Evolutionary conservation across 2,113 vertebrate species (phyloP), one percentile per base, ranked within the genome.

Genomic region (Stomatorhinus ivindoensis): DNA sequence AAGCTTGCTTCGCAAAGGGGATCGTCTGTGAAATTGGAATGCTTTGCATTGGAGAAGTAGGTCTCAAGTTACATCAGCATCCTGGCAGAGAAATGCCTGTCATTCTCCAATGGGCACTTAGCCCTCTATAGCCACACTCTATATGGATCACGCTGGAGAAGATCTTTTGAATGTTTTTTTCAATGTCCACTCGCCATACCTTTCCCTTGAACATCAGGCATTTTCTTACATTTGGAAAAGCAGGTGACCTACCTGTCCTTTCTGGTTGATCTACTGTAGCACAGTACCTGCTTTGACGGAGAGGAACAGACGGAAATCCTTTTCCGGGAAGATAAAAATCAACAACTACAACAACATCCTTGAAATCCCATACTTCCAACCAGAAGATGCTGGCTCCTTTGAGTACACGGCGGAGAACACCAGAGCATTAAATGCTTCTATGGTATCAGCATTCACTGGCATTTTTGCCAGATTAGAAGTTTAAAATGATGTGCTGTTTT

Each of bases 1-100:
- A 98, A 95, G 97, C 97, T 89, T 95, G 90, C 84, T 97, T 98
- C 90, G 96, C 96, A 53, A 1, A 94, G 96, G 94, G 97, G 96
- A 94, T 97, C 96, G 0, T 96, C 97, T 1, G 95, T 97, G 92
- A 95, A 95, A 48, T 95, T 98, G 95, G 97, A 98, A 91, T 98
- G 97, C 93, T 98, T 98, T 88, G 97, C 97, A 94, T 96, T 98
- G 90, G 97, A 97, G 95, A 99, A 98, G 97, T 98, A 97, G 97
- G 97, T 94, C 91, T 90, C 47, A 76, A 85, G 47, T 61, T 46
- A 10, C 65, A 50, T 88, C 69, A 82, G 87, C 90, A 89, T 35
- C 90, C 91, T 44, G 53, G 90, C 90, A 91, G 53, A 55, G 85
- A n/a, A 87, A 55, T 87, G 47, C 39, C 27, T 55, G 85, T 53